Conservation (phyloP, 2,888 invertebrate species). For the Drosophila paramelanica region DNA sequence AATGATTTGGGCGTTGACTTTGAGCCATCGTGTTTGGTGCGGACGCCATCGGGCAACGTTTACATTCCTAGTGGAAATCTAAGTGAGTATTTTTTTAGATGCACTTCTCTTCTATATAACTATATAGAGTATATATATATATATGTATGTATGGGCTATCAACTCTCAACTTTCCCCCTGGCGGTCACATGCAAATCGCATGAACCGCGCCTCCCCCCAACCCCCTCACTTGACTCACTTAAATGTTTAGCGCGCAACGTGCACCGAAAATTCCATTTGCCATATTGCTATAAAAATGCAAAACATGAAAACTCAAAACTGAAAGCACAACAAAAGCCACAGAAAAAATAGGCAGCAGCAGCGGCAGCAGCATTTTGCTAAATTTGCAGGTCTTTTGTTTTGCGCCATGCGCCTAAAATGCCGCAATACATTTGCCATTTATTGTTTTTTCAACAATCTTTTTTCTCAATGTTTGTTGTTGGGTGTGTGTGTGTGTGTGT, state of each 20-base stretch:
- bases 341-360: slow-evolving; percentile 7
- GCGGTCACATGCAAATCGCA: slow-evolving; percentile 62
- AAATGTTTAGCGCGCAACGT: slow-evolving; percentile 64
- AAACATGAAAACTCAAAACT: slow-evolving; percentile 29
- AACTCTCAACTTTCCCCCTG: neutral
- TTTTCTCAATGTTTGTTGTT: slow-evolving; percentile 41
- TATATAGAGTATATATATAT: neutral
- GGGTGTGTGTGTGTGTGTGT: slow-evolving; percentile 19
- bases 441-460: slow-evolving; percentile 75
- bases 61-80: slow-evolving; percentile 94
- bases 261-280: slow-evolving; percentile 66
- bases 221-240: slow-evolving; percentile 67
- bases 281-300: slow-evolving; percentile 76
- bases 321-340: slow-evolving; percentile 15
- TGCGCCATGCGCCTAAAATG: slow-evolving; percentile 70
- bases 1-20: slow-evolving; percentile 91
- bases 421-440: slow-evolving; percentile 77
- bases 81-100: slow-evolving; percentile 85
- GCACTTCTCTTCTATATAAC: slow-evolving; percentile 6
- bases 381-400: slow-evolving; percentile 72
- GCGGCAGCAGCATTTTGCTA: slow-evolving; percentile 55
- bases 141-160: slow-evolving; percentile 13
- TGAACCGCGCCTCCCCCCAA: slow-evolving; percentile 25
- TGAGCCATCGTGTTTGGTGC: slow-evolving; percentile 95
- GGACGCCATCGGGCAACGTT: slow-evolving; percentile 96